Percentiles rank a stretch among this genome's conserved stretches.
phyloP scores from a whole-genome alignment of 2,888 invertebrate genomes.

The Ophioninae sp. region DNA sequence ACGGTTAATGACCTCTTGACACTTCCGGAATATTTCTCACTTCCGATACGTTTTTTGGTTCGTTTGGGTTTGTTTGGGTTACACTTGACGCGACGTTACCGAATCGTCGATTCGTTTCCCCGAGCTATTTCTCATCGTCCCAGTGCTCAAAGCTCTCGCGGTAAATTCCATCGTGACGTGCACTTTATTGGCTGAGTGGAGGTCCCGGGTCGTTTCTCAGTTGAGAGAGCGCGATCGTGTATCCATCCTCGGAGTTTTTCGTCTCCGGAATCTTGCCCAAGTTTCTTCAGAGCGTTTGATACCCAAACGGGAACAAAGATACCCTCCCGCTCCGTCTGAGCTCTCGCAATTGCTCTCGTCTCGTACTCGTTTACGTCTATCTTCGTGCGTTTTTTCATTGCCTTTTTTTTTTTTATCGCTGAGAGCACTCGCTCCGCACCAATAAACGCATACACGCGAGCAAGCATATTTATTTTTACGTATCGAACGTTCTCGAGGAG shows the following conservation, averaged over 20 bases:
- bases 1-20: too few relatives aligned
- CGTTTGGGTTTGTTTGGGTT: too few relatives aligned
- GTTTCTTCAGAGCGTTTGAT: slow-evolving; percentile 16
- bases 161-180: background rate
- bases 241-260: slow-evolving; percentile 17
- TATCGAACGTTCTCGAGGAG: background rate
- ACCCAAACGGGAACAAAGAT: slow-evolving; percentile 32
- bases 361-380: slow-evolving; percentile 10
- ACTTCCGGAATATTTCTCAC: too few relatives aligned
- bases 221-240: background rate
- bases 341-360: slow-evolving; percentile 1
- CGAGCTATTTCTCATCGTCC: background rate
- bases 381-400: slow-evolving; percentile 34
- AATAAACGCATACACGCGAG: slow-evolving; percentile 13
- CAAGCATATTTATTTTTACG: slow-evolving; percentile 9
- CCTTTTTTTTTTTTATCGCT: slow-evolving; percentile 26
- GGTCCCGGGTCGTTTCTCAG: background rate
- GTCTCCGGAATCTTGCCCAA: slow-evolving; percentile 16
- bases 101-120: background rate
- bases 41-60: too few relatives aligned
- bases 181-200: background rate
- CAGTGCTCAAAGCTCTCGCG: background rate
- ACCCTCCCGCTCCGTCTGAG: background rate
- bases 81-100: too few relatives aligned
- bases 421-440: background rate